Conservation (phyloP, 2,797 vertebrate species). For the Enteromius paludinosus region DNA sequence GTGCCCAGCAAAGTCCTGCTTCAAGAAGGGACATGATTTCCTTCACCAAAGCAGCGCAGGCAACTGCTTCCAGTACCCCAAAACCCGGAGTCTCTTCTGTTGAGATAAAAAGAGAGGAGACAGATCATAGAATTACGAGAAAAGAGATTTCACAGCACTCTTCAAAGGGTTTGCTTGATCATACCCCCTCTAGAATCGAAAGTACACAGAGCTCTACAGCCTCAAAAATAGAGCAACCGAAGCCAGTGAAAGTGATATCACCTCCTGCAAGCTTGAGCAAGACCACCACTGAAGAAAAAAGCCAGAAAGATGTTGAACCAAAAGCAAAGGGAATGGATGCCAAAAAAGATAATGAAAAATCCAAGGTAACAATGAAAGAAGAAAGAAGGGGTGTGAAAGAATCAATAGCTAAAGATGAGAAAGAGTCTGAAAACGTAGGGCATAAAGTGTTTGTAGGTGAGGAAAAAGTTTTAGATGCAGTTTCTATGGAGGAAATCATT, state of each 20-base stretch:
- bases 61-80: constrained; percentile 55
- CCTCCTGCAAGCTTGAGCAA: constrained; percentile 63
- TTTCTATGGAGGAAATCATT: constrained; percentile 88
- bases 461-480: constrained; percentile 75
- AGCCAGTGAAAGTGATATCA: constrained; percentile 66
- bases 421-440: constrained; percentile 47
- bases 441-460: constrained; percentile 58
- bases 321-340: constrained; percentile 25
- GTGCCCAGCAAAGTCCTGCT: constrained; percentile 74
- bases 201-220: constrained; percentile 52
- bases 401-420: constrained; percentile 53
- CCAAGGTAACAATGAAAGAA: constrained; percentile 17
- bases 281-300: constrained; percentile 23
- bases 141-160: constrained; percentile 56
- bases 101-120: constrained; percentile 57
- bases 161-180: constrained; percentile 42
- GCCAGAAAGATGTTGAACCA: constrained; percentile 27
- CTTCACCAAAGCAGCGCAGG: constrained; percentile 75
- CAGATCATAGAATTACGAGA: constrained; percentile 63
- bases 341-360: constrained; percentile 29
- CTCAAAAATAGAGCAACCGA: constrained; percentile 62
- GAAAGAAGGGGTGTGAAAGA: constrained; percentile 54
- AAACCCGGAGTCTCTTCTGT: constrained; percentile 53
- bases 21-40: constrained; percentile 81
- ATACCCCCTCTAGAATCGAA: constrained; percentile 15